phyloP scores from a whole-genome alignment of 2,888 invertebrate genomes.

The Epinotia brunnichana region DNA sequence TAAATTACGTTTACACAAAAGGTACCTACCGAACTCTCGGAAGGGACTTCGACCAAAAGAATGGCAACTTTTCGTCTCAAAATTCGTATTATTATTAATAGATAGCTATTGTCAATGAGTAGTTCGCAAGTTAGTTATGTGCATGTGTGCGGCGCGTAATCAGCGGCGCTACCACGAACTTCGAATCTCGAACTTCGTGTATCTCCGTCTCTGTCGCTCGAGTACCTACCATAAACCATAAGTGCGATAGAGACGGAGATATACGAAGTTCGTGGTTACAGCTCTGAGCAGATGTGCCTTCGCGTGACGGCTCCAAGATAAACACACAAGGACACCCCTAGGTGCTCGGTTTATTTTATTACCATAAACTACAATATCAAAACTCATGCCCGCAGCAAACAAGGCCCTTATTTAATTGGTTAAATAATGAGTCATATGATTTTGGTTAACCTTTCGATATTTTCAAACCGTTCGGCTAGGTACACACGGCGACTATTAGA shows the following conservation, averaged over 20 bases:
- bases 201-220: too few species aligned
- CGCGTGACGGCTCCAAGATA: conserved; percentile 12
- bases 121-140: conserved; percentile 62
- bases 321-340: conserved; percentile 10
- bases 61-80: conserved; percentile 81
- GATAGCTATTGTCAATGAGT: conserved; percentile 74
- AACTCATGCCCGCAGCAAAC: neutral
- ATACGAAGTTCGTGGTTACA: too few species aligned
- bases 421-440: neutral
- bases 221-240: too few species aligned
- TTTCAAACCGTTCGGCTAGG: too few species aligned
- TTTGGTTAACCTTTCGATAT: too few species aligned
- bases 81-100: conserved; percentile 77
- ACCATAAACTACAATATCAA: conserved; percentile 11
- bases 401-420: neutral
- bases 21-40: conserved; percentile 73
- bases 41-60: conserved; percentile 80
- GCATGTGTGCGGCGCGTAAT: conserved; percentile 62
- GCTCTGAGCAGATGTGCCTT: conserved; percentile 77
- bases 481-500: too few species aligned
- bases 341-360: conserved; percentile 15
- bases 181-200: too few species aligned
- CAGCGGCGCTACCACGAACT: too few species aligned
- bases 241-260: too few species aligned
- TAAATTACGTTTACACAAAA: conserved; percentile 83